Base-by-base conservation (phyloP, 2,888 invertebrate genomes). In the Machimus rusticus region DNA sequence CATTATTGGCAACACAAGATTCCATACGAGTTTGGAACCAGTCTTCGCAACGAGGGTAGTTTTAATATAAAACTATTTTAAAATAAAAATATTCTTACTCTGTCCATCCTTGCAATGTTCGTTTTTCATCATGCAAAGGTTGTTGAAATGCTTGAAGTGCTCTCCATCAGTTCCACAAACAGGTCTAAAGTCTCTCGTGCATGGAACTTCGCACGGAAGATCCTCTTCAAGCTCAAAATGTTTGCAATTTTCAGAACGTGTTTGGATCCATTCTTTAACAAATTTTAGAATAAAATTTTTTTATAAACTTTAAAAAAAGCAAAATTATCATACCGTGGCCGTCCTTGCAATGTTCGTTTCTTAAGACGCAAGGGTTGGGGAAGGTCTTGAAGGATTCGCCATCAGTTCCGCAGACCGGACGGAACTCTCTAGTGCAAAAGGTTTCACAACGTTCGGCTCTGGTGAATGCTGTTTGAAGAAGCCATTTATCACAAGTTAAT, bases 1-100 rank as follows among this genome's bases (percentile, higher is more conserved):
- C 34, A 8, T 37, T 16, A 12, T 39, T 39, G 9, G 5, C 46
- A 51, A 5, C 16, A 4, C 55, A 74, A 12, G 34, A 66, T 1
- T 74, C 74, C 46, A 31, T 46, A 46, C 74, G 74, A 85, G 85
- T 85, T 74, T 74, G 85, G 57, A 43, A 39, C 74, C 85, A 85
- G 19, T 5, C 85, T 85, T 16, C 0, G 19, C 2, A 14, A 19
- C n/a, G n/a, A n/a, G 2, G 6, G 1, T 51, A 6, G n/a, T 6
- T 6, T n/a, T 51, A 51, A 14, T 51, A 5, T 14, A 5, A 51
- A 14, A n/a, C 5, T 16, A n/a, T n/a, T 51, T 51, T 14, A 14
- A n/a, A n/a, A 5, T n/a, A 0, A 5, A 5, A 16, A n/a, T 28
- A 43, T n/a, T 43, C 81, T 82, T 31, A 82, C 81, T 31, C 5